These are phyloP conservation scores for Gambusia holbrooki DNA, from an alignment of 2,113 vertebrate species.

Conservation along the genomic window DNA sequence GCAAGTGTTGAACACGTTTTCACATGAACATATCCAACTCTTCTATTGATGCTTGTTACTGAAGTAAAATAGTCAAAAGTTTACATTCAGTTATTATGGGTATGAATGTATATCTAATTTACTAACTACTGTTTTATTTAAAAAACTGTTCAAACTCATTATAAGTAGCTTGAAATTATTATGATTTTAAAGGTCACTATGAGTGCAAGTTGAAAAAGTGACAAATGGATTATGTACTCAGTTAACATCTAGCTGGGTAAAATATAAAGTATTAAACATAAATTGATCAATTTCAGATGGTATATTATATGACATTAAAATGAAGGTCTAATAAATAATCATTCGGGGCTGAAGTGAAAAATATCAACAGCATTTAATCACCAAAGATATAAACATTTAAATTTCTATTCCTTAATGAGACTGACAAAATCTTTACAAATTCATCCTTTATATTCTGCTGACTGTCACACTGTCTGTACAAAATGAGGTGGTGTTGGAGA, in stretches of 20 bases:
- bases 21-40: not conserved
- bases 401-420: constrained; percentile 74
- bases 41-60: no score
- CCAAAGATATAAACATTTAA: constrained; percentile 83
- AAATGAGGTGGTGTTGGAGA: constrained; percentile 77
- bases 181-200: not conserved
- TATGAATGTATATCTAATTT: no score
- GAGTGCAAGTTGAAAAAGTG: not conserved
- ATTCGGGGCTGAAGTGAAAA: constrained; percentile 79
- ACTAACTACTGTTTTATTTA: no score
- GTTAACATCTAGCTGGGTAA: not conserved
- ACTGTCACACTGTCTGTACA: constrained; percentile 78
- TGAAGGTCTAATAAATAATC: not conserved
- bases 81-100: no score
- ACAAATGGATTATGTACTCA: not conserved
- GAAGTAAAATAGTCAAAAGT: no score
- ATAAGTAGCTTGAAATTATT: not conserved
- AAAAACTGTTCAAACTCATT: not conserved
- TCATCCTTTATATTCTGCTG: constrained; percentile 68
- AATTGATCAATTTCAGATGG: not conserved
- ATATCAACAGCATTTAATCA: constrained; percentile 85
- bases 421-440: constrained; percentile 84
- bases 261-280: not conserved
- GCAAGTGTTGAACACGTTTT: not conserved
- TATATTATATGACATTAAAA: not conserved